A percentile compares a stretch with the other conserved stretches of the same genome.
These are phyloP conservation scores for Andrena hattorfiana DNA, from an alignment of 2,888 invertebrate genomes.

Conservation along the genomic window DNA sequence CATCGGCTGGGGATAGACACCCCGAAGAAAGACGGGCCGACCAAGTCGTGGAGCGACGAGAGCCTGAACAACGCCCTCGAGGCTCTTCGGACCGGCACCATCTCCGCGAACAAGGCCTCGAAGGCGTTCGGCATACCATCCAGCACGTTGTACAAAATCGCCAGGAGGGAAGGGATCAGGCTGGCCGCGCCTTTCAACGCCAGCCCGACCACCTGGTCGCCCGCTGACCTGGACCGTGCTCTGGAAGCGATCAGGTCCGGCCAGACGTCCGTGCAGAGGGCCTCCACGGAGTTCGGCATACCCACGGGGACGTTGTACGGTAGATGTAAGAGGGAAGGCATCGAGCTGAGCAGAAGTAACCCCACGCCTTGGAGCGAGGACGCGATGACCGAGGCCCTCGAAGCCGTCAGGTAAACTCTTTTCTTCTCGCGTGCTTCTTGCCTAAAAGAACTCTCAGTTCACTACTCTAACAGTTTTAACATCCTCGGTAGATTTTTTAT, in stretches of 20 bases:
- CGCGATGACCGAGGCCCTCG: slow-evolving; percentile 95
- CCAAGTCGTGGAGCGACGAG: slow-evolving; percentile 95
- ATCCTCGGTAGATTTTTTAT: neutral
- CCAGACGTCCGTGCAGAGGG: slow-evolving; percentile 93
- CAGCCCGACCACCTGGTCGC: slow-evolving; percentile 95
- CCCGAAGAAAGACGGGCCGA: slow-evolving; percentile 94
- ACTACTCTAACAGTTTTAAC: neutral
- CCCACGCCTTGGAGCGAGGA: slow-evolving; percentile 98
- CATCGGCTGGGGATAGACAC: slow-evolving; percentile 96
- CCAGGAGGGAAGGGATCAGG: slow-evolving; percentile 94
- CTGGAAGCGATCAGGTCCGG: slow-evolving; percentile 93
- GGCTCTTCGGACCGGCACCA: slow-evolving; percentile 93
- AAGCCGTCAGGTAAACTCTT: slow-evolving; percentile 91
- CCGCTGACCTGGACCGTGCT: slow-evolving; percentile 93
- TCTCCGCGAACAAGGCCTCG: slow-evolving; percentile 96
- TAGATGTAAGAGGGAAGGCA: slow-evolving; percentile 95
- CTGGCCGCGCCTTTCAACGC: slow-evolving; percentile 96
- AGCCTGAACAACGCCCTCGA: slow-evolving; percentile 93
- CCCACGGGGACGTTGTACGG: slow-evolving; percentile 96
- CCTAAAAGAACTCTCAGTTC: neutral
- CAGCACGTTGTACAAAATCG: slow-evolving; percentile 96
- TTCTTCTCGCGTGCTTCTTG: neutral
- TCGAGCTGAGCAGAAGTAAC: slow-evolving; percentile 94
- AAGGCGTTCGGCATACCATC: slow-evolving; percentile 96
- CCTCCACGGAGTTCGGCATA: slow-evolving; percentile 94